A percentile compares a stretch with the other conserved stretches of the same genome.
phyloP scores from a whole-genome alignment of 2,888 invertebrate species.

The Lysandra coridon region DNA sequence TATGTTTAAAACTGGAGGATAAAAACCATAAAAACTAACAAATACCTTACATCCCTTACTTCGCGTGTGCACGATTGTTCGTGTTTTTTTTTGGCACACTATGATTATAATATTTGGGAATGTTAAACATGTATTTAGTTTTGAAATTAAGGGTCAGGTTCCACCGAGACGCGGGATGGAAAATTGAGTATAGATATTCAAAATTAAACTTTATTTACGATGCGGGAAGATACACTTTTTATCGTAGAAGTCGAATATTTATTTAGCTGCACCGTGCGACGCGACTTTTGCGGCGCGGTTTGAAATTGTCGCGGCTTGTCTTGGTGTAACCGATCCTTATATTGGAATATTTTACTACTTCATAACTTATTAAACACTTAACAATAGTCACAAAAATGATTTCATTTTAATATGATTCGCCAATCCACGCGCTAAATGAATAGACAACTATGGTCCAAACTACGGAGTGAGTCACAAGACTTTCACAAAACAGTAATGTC shows the following conservation, averaged over 20 bases:
- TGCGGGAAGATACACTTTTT: neutral
- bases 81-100: neutral
- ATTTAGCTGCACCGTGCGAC: neutral
- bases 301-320: neutral
- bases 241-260: neutral
- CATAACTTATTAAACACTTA: neutral
- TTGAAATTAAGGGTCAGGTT: neutral
- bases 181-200: neutral
- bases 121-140: neutral
- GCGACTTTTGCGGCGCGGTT: neutral
- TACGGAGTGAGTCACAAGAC: neutral
- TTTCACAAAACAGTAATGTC: too few relatives aligned
- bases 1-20: neutral
- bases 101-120: neutral
- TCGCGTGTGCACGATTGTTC: neutral
- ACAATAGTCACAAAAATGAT: neutral
- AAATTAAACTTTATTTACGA: neutral
- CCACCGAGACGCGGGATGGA: neutral
- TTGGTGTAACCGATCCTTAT: neutral
- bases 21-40: neutral
- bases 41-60: neutral
- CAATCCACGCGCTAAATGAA: neutral
- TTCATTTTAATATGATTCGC: neutral
- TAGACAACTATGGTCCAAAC: neutral
- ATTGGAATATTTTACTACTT: neutral